Conservation (phyloP, 2,888 invertebrate genomes). For the Eurois occulta region DNA sequence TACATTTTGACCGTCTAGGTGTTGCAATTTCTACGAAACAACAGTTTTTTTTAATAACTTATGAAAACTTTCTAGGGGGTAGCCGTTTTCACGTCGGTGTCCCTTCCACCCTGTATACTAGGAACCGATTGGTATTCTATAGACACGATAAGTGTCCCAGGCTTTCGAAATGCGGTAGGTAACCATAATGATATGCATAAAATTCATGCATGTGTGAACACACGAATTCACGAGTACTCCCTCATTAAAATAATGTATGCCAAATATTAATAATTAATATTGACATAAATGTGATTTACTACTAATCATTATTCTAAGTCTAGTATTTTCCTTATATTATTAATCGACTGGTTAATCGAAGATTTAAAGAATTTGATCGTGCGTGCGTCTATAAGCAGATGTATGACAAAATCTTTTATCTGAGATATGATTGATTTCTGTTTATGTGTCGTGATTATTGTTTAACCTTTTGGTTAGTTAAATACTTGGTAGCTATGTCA, state of each 20-base stretch:
- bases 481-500: not conserved
- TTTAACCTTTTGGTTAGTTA: not conserved
- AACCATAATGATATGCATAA: constrained; percentile 2
- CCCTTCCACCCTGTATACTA: no score
- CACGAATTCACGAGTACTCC: constrained; percentile 15
- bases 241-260: constrained; percentile 31
- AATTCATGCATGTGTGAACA: constrained; percentile 26
- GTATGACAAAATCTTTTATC: constrained; percentile 1
- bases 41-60: no score
- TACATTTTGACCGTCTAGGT: no score
- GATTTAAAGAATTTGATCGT: constrained; percentile 24
- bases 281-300: constrained; percentile 30
- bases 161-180: not conserved
- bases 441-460: constrained; percentile 8
- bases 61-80: no score
- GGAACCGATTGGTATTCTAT: constrained; percentile 5
- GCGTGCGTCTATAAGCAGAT: not conserved
- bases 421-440: not conserved
- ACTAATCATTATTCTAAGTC: not conserved
- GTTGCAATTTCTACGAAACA: no score
- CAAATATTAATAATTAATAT: constrained; percentile 39
- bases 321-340: not conserved
- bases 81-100: no score
- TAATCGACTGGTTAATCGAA: constrained; percentile 10
- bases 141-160: not conserved